phyloP scores from a whole-genome alignment of 2,113 vertebrate species.

The Thryonomys swinderianus region DNA sequence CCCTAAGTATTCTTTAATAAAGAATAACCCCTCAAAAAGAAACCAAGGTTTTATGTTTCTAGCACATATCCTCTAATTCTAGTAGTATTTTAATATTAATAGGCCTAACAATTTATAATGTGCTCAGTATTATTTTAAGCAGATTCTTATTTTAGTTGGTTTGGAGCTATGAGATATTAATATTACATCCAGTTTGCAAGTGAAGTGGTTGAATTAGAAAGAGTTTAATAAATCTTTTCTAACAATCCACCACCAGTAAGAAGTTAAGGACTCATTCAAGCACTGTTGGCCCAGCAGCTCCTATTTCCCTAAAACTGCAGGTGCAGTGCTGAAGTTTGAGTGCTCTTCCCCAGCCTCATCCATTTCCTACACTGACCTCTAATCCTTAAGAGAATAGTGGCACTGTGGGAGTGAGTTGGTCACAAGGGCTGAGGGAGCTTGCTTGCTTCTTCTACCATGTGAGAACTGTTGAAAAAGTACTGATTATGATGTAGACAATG shows the following conservation, averaged over 20 bases:
- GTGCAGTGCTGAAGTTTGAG: neutral
- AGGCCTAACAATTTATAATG: neutral
- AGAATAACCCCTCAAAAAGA: neutral
- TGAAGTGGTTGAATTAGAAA: neutral
- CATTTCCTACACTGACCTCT: neutral
- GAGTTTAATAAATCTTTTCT: neutral
- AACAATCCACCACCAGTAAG: neutral
- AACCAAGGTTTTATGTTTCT: too few species aligned
- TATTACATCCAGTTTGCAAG: neutral
- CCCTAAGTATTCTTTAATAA: neutral
- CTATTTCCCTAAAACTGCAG: neutral
- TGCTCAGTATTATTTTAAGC: neutral
- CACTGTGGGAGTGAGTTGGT: neutral
- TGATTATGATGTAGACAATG: neutral
- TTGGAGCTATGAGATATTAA: neutral
- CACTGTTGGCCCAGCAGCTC: neutral
- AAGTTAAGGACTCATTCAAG: neutral
- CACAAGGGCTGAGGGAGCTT: neutral
- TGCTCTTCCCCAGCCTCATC: too few species aligned
- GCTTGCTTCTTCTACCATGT: neutral
- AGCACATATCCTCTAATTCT: neutral
- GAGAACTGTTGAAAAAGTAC: neutral
- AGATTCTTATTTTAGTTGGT: constrained; percentile 13
- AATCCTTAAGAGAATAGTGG: neutral
- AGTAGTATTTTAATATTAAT: neutral